Base-by-base conservation (phyloP, 2,888 invertebrate genomes). In the Lasioglossum leucozonium region DNA sequence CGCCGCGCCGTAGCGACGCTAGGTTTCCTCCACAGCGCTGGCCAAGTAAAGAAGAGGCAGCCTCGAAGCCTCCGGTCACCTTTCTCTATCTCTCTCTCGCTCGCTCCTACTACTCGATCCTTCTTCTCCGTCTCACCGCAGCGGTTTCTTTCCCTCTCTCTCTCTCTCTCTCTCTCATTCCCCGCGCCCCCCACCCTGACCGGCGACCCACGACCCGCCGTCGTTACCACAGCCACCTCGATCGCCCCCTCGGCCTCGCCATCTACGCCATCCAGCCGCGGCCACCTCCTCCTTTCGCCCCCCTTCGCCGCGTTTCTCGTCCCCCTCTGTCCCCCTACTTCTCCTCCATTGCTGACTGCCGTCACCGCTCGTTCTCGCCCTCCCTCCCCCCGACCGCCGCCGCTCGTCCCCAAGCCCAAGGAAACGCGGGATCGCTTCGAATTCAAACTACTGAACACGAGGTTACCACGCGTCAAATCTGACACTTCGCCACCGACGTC, bases 401-500 rank as follows among this genome's bases (percentile, higher is more conserved):
- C 84, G 82, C 82, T 87, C 85, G 87, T 89, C 87, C 81, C 87
- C 91, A 91, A 91, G 93, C 90, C 94, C 94, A 94, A 94, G 94
- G 94, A 95, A 95, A 94, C 94, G 94, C 94, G 95, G 95, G 95
- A 94, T 95, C 94, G 94, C 94, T 94, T 94, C 92, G 94, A 95
- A 95, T 95, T 95, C 94, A 94, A 95, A 95, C 94, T 93, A 94
- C 94, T 93, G 94, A 94, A 94, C 95, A 94, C 94, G 94, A 94
- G 94, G 95, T 94, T 94, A 94, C 93, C 95, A 94, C 94, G 94
- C 95, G 94, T 95, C 95, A 95, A 95, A 94, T 93, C 94, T 95
- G 94, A 94, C 95, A 93, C 90, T 89, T 90, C 86, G 85, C 62
- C 86, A 79, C 82, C 62, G 73, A 73, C 82, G 73, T 81, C 75